Conservation (phyloP, 2,797 vertebrate species). For the Thalassophryne amazonica region DNA sequence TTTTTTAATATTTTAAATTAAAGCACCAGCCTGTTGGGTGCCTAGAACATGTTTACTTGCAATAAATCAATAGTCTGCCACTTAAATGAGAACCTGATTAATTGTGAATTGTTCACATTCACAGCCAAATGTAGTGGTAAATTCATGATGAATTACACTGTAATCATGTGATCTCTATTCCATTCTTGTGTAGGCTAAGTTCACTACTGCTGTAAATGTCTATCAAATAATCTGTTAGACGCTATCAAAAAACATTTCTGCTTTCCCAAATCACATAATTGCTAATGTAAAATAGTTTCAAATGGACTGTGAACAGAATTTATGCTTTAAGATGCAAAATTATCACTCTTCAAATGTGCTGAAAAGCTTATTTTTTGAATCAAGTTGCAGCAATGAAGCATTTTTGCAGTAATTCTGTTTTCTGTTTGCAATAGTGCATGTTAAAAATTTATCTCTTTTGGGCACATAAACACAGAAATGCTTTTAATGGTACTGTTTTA, state of each 20-base stretch:
- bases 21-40: too few relatives aligned
- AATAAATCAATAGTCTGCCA: too few relatives aligned
- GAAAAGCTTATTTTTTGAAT: conserved; percentile 18
- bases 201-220: too few relatives aligned
- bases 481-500: conserved; percentile 71
- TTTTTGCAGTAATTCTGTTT: conserved; percentile 35
- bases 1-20: too few relatives aligned
- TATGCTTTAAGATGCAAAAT: background rate
- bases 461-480: conserved; percentile 77
- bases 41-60: too few relatives aligned
- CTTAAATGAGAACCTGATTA: too few relatives aligned
- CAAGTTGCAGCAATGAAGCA: conserved; percentile 25
- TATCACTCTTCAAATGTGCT: background rate
- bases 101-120: too few relatives aligned
- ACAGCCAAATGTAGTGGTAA: too few relatives aligned
- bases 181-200: too few relatives aligned
- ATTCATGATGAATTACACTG: too few relatives aligned
- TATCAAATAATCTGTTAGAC: too few relatives aligned
- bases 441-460: conserved; percentile 72
- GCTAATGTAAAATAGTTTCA: background rate
- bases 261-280: background rate
- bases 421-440: conserved; percentile 52
- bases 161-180: too few relatives aligned
- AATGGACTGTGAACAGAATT: background rate
- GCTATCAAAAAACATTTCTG: background rate